A percentile compares a stretch with the other conserved stretches of the same genome.
Evolutionary conservation across 2,113 vertebrate genomes (phyloP).

Genomic region (Vulpes ferrilata): DNA sequence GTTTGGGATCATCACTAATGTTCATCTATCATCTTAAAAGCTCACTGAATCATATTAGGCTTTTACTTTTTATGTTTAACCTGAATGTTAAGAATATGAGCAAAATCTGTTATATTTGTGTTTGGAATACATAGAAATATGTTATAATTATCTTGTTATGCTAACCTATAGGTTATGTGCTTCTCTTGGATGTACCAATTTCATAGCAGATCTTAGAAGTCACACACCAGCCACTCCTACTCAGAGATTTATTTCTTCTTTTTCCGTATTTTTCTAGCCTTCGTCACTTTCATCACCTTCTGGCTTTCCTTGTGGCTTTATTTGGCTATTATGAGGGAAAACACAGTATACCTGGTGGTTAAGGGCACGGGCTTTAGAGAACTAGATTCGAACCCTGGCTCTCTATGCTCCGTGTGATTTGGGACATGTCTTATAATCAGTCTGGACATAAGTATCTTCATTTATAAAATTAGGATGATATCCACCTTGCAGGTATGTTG

Average conservation of each 20-base stretch:
- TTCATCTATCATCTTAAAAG: neutral
- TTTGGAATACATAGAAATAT: slow-evolving; percentile 10
- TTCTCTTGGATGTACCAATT: neutral
- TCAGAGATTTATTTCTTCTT: neutral
- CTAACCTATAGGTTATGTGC: neutral
- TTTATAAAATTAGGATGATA: slow-evolving; percentile 14
- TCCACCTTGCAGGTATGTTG: neutral
- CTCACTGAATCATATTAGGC: neutral
- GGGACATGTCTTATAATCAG: neutral
- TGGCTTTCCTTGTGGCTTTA: neutral
- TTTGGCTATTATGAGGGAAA: neutral
- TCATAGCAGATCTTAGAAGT: neutral
- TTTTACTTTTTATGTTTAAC: neutral
- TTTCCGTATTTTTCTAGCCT: neutral
- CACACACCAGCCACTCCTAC: neutral
- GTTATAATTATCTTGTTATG: slow-evolving; percentile 15
- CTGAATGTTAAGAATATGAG: neutral
- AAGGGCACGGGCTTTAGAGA: neutral
- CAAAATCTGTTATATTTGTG: neutral
- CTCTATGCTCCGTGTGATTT: neutral
- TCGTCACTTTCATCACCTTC: neutral
- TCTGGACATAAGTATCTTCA: neutral
- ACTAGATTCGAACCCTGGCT: neutral
- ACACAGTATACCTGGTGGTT: neutral
- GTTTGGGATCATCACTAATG: neutral